Percentiles rank a stretch among this genome's conserved stretches.
phyloP scores from a whole-genome alignment of 2,797 vertebrate genomes.

The Hippoglossus hippoglossus region DNA sequence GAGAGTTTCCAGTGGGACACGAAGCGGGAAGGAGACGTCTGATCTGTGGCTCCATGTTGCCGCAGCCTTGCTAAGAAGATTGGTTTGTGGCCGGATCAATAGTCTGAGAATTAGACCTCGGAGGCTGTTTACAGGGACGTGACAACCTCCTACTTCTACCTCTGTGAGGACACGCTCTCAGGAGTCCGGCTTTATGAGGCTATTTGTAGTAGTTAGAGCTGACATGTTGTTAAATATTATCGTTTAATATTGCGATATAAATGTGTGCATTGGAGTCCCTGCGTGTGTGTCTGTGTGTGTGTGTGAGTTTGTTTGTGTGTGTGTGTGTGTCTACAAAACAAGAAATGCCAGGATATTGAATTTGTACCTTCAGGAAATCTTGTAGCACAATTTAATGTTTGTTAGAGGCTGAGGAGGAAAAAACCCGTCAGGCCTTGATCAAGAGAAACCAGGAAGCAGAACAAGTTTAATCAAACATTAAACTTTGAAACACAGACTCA shows the following conservation, averaged over 20 bases:
- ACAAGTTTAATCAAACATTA: constrained; percentile 32
- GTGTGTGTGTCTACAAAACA: background rate
- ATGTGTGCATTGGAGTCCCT: background rate
- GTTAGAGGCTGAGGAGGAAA: background rate
- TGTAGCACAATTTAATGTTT: constrained; percentile 26
- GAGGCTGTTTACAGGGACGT: constrained; percentile 9
- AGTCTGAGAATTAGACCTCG: constrained; percentile 58
- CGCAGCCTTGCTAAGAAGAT: constrained; percentile 42
- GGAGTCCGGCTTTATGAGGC: no score
- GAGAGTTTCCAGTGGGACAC: constrained; percentile 46
- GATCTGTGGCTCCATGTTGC: constrained; percentile 17
- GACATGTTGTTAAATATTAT: no score
- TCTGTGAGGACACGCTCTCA: constrained; percentile 9
- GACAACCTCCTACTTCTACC: background rate
- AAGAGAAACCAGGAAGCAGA: constrained; percentile 27
- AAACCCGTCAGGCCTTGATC: background rate
- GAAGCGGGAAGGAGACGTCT: constrained; percentile 26
- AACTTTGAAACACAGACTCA: constrained; percentile 18
- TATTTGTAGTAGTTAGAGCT: no score
- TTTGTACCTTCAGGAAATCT: constrained; percentile 4
- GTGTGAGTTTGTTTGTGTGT: background rate
- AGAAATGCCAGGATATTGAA: constrained; percentile 9
- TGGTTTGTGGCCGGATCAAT: constrained; percentile 63
- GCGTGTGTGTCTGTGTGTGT: background rate
- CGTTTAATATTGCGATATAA: background rate